phyloP scores from a whole-genome alignment of 2,888 invertebrate species.

The Iphiclides podalirius region DNA sequence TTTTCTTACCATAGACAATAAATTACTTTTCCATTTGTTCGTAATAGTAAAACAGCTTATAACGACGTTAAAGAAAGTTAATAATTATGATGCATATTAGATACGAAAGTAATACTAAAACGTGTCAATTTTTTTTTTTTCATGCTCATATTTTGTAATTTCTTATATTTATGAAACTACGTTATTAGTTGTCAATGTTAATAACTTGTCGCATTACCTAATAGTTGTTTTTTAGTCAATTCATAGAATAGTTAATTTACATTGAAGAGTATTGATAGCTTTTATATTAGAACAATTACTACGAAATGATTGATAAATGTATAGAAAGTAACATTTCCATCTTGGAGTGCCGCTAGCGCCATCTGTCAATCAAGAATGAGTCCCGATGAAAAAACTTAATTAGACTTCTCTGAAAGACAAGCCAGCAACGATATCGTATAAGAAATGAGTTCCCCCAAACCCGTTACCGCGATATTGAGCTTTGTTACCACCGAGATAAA shows the following conservation, averaged over 20 bases:
- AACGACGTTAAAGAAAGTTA: background rate
- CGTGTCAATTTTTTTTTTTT: background rate
- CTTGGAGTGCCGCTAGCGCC: conserved; percentile 73
- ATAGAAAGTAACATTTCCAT: conserved; percentile 52
- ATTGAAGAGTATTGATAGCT: conserved; percentile 1
- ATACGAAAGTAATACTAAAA: background rate
- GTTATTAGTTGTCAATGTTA: background rate
- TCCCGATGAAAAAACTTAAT: conserved; percentile 77
- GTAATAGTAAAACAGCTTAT: conserved; percentile 1
- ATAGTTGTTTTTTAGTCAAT: too few relatives aligned
- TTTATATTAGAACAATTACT: conserved; percentile 12
- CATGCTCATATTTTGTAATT: background rate
- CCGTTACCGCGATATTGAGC: conserved; percentile 22
- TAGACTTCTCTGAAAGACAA: conserved; percentile 74
- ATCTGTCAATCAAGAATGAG: conserved; percentile 73
- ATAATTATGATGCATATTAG: background rate
- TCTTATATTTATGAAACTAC: background rate
- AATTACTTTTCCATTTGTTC: conserved; percentile 19
- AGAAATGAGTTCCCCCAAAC: conserved; percentile 26
- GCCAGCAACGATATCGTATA: conserved; percentile 48
- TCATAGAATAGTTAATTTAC: background rate
- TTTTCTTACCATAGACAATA: conserved; percentile 38
- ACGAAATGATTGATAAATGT: conserved; percentile 32
- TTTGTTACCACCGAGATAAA: conserved; percentile 35
- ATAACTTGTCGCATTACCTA: too few relatives aligned